Conservation (phyloP, 2,888 invertebrate genomes). For the Epicampocera succincta region DNA sequence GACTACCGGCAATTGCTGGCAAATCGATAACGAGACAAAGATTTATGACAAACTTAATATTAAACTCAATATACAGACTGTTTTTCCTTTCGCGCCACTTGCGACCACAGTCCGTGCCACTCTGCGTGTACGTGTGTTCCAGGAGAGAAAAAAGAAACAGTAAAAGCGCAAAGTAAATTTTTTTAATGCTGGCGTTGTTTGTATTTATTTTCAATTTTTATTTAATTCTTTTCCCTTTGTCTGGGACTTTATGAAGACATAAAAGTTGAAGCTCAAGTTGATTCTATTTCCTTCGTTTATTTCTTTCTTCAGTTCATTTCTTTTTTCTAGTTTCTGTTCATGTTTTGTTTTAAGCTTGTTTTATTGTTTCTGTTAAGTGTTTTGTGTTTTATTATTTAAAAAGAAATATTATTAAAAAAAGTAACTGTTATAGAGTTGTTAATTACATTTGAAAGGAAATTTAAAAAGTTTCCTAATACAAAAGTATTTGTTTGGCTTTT, state of each 20-base stretch:
- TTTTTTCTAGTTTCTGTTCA: conserved; percentile 1
- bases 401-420: conserved; percentile 24
- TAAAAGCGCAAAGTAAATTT: conserved; percentile 19
- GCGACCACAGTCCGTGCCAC: not conserved
- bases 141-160: not conserved
- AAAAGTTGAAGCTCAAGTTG: conserved; percentile 63
- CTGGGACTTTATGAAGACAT: conserved; percentile 65
- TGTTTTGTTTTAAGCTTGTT: conserved; percentile 39
- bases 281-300: conserved; percentile 43
- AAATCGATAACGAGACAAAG: conserved; percentile 51
- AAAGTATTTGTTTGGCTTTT: not conserved
- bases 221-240: conserved; percentile 45
- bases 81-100: conserved; percentile 1
- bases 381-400: conserved; percentile 53
- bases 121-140: conserved; percentile 15
- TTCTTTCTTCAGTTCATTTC: not conserved
- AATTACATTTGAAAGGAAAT: conserved; percentile 40
- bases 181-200: conserved; percentile 16
- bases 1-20: conserved; percentile 31
- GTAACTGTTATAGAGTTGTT: conserved; percentile 10
- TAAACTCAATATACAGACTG: conserved; percentile 42
- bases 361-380: conserved; percentile 60
- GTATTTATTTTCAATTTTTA: conserved; percentile 6
- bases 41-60: conserved; percentile 59
- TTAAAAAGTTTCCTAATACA: conserved; percentile 33